Conservation (phyloP, 1,140 invertebrate species). For the Phymorhynchus buccinoides region DNA sequence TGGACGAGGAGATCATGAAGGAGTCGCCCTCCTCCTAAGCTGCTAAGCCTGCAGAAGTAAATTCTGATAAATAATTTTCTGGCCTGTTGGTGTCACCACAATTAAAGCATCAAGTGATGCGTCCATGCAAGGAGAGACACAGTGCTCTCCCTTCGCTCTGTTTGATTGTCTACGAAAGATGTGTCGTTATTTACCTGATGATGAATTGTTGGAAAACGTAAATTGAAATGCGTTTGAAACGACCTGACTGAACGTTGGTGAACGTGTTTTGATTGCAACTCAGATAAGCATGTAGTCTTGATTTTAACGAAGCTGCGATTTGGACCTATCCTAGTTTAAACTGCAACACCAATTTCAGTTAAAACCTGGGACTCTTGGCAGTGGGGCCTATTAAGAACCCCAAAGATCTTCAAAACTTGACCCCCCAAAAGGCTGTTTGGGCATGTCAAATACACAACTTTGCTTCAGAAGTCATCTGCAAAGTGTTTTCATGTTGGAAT, state of each 20-base stretch:
- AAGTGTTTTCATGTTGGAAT: too few relatives aligned
- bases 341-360: neutral
- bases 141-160: neutral
- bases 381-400: neutral
- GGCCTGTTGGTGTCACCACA: neutral
- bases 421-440: neutral
- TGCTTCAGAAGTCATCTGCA: too few relatives aligned
- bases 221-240: too few relatives aligned
- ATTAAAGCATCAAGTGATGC: neutral
- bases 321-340: neutral
- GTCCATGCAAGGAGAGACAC: neutral
- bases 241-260: too few relatives aligned
- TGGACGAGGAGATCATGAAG: conserved; percentile 45
- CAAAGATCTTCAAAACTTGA: neutral
- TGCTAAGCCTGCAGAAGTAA: neutral
- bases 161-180: neutral
- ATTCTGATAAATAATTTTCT: neutral
- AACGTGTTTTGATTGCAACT: too few relatives aligned
- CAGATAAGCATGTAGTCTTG: neutral
- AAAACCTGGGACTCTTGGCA: neutral
- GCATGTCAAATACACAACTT: too few relatives aligned
- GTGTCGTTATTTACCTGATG: neutral
- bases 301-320: neutral
- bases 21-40: conserved; percentile 38
- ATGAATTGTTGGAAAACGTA: neutral